Conservation (phyloP, 92 coral and sea anemone genomes). For the Actinernus sp. region DNA sequence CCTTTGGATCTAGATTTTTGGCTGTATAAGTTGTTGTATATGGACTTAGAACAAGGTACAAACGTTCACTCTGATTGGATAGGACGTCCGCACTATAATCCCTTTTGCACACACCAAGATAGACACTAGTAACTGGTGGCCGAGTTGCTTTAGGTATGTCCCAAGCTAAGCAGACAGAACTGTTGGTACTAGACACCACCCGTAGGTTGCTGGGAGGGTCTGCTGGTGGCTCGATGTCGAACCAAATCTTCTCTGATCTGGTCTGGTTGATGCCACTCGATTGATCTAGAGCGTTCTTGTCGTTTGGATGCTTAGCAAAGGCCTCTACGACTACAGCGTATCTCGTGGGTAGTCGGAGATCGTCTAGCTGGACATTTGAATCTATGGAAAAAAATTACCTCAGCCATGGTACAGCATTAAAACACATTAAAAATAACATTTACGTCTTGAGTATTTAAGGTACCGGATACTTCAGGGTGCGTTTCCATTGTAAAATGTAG, state of each 20-base stretch:
- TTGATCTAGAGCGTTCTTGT: conserved; percentile 16
- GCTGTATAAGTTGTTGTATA: conserved; percentile 39
- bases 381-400: no score
- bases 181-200: conserved; percentile 50
- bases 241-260: conserved; percentile 37
- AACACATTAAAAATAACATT: no score
- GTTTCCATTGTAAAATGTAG: no score
- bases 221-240: conserved; percentile 59
- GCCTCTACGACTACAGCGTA: conserved; percentile 64
- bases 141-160: conserved; percentile 23
- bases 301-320: conserved; percentile 70
- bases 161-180: conserved; percentile 67
- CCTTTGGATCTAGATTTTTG: conserved; percentile 56
- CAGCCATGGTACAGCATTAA: no score
- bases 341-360: conserved; percentile 38
- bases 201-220: conserved; percentile 49
- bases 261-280: conserved; percentile 47
- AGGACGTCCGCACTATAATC: conserved; percentile 1
- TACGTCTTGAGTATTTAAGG: no score
- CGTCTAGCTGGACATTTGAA: conserved; percentile 20
- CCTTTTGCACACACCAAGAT: conserved; percentile 20
- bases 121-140: conserved; percentile 11
- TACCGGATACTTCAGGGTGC: no score
- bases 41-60: conserved; percentile 17
- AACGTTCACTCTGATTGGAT: neutral